Percentiles rank a stretch among this genome's conserved stretches.
Conservation (phyloP, 2,797 vertebrate genomes). For the Botia almorhae region DNA sequence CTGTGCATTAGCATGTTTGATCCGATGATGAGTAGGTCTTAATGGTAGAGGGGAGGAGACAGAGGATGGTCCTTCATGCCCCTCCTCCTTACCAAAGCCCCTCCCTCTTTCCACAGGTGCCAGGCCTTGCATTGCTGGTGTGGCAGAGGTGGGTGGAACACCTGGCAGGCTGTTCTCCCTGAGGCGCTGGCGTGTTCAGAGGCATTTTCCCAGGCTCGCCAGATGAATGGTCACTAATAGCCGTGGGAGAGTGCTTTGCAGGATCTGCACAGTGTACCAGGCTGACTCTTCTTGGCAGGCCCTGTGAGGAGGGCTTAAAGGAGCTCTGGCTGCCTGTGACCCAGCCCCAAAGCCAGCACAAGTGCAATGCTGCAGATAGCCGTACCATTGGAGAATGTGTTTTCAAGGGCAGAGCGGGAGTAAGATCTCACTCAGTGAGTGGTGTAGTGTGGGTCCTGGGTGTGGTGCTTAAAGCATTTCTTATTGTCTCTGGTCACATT, state of each 20-base stretch:
- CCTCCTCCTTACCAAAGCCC: constrained; percentile 53
- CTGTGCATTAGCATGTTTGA: background rate
- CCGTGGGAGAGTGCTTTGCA: constrained; percentile 87
- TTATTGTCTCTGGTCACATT: background rate
- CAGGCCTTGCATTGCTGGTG: constrained; percentile 66
- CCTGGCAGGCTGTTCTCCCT: constrained; percentile 84
- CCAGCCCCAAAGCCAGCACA: constrained; percentile 71
- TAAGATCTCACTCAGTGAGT: constrained; percentile 29
- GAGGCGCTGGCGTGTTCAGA: constrained; percentile 79
- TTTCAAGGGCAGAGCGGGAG: constrained; percentile 63
- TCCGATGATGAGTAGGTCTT: constrained; percentile 8
- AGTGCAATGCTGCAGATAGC: constrained; percentile 79
- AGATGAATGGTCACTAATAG: constrained; percentile 83
- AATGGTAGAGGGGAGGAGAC: constrained; percentile 18
- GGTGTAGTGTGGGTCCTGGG: constrained; percentile 12
- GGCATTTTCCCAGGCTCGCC: constrained; percentile 91
- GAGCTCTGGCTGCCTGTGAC: constrained; percentile 73
- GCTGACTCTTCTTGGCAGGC: constrained; percentile 84
- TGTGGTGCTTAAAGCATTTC: background rate
- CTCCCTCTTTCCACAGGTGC: constrained; percentile 74
- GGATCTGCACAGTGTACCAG: constrained; percentile 73
- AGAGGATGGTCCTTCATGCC: constrained; percentile 23
- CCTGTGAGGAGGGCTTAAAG: constrained; percentile 77
- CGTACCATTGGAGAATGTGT: constrained; percentile 78
- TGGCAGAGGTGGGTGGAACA: constrained; percentile 70